Evolutionary conservation across 2,888 invertebrate species (phyloP), one percentile per base, ranked within the genome.

Genomic region (Neuroscelio doddi): DNA sequence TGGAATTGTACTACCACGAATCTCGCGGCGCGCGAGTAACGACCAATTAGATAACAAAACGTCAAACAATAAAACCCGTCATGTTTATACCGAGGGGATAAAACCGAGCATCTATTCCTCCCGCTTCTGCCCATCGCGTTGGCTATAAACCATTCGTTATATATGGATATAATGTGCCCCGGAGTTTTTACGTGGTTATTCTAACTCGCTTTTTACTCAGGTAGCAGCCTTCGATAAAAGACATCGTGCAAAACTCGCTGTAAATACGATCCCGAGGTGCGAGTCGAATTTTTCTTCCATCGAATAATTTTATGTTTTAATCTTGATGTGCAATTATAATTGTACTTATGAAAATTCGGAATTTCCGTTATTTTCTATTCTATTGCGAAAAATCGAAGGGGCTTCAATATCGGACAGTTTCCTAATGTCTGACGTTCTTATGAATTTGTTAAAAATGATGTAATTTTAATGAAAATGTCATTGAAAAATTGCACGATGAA

Each of bases 41-140:
- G 76, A 78, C 75, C 80, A 79, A 79, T 80, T 79, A 79, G 80
- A 79, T 79, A 80, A 79, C 80, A 76, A 78, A 80, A 79, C 77
- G 77, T 79, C 79, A 78, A 79, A 79, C 79, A 76, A 76, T 79
- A 80, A 80, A 80, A 77, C 72, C 74, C 75, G 73, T 74, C 76
- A 77, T 79, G 75, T 79, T 77, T 79, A 80, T 78, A 76, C 72
- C 71, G 68, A 74, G 74, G 77, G 74, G 75, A 77, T 76, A 79
- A 78, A 77, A 74, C 71, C 71, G 65, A 67, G 69, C 58, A 59
- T 63, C 73, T 70, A 70, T 61, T 68, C 68, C 65, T 63, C 53
- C 52, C 55, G 56, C 51, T 64, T 58, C 51, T 56, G 57, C 46
- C 50, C 55, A 38, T 53, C 41, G 61, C 59, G 57, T 55, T 49